These are phyloP conservation scores for Meliscaeva auricollis DNA, from an alignment of 2,888 invertebrate genomes.

Conservation along the genomic window DNA sequence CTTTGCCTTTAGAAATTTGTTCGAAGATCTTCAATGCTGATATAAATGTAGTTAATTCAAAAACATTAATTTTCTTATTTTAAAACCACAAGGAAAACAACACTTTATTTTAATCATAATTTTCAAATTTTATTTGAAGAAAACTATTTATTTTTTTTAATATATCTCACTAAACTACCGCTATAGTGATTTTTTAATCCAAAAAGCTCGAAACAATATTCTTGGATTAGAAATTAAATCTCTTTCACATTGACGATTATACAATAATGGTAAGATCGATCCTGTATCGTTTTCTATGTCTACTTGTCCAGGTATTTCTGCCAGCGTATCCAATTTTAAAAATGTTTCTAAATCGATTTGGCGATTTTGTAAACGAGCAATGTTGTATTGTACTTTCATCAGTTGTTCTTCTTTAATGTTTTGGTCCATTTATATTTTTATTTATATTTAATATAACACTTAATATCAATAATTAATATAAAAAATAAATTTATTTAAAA, in stretches of 20 bases:
- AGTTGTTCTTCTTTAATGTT: neutral
- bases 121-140: too few relatives aligned
- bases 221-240: slow-evolving; percentile 2
- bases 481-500: too few relatives aligned
- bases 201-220: neutral
- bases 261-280: neutral
- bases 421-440: neutral
- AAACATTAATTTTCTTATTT: too few relatives aligned
- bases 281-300: neutral
- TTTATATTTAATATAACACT: neutral
- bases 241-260: neutral
- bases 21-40: too few relatives aligned
- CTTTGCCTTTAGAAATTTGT: too few relatives aligned
- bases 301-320: neutral
- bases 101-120: too few relatives aligned
- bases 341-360: neutral
- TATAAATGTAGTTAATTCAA: too few relatives aligned
- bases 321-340: neutral
- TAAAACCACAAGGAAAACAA: too few relatives aligned
- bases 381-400: neutral
- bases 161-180: too few relatives aligned
- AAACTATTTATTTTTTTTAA: too few relatives aligned
- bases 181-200: neutral
- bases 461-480: neutral
- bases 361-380: neutral